Conservation (phyloP, 2,113 vertebrate species). For the Genyomyrus donnyi region DNA sequence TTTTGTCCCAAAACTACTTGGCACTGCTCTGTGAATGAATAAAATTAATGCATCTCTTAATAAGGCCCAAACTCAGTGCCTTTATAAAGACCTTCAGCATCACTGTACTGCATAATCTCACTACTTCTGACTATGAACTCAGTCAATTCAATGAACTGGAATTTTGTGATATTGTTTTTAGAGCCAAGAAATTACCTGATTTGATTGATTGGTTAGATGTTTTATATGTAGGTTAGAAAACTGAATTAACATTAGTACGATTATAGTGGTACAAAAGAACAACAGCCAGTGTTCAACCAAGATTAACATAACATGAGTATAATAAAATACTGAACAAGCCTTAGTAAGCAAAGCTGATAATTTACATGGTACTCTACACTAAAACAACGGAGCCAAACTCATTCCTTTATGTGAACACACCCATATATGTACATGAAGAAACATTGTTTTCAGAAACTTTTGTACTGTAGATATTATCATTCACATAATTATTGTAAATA, state of each 20-base stretch:
- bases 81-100: background rate
- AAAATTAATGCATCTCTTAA: background rate
- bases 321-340: background rate
- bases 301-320: background rate
- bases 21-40: background rate
- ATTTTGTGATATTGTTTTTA: background rate
- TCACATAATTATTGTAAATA: background rate
- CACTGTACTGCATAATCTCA: background rate
- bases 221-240: background rate
- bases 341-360: background rate
- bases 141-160: background rate
- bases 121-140: background rate
- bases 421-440: background rate
- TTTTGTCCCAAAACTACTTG: background rate
- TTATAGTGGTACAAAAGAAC: background rate
- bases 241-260: background rate
- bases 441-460: background rate
- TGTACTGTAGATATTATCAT: background rate
- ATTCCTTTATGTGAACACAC: background rate
- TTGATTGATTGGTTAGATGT: background rate
- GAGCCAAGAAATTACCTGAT: background rate
- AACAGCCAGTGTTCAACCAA: background rate
- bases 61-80: background rate
- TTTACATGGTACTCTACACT: background rate
- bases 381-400: background rate